Evolutionary conservation across 2,888 invertebrate species (phyloP).

Genomic region (Dryobotodes eremita): DNA sequence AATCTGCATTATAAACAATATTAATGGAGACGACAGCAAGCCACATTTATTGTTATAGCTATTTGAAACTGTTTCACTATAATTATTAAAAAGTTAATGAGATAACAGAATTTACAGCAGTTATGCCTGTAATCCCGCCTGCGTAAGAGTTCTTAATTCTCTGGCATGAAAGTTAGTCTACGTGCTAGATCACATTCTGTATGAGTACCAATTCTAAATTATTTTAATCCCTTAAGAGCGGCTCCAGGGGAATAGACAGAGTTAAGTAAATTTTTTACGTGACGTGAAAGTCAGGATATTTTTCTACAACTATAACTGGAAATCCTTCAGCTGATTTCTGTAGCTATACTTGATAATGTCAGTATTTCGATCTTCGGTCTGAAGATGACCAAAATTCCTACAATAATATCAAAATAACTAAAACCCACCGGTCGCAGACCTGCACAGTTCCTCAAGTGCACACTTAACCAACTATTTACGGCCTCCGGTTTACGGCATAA

Average conservation of each 20-base stretch:
- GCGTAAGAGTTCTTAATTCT: background rate
- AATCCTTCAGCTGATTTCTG: background rate
- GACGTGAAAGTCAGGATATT: background rate
- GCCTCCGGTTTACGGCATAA: slow-evolving; percentile 65
- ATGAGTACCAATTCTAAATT: background rate
- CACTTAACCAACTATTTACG: slow-evolving; percentile 70
- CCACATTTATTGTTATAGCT: background rate
- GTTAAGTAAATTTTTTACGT: background rate
- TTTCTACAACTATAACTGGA: background rate
- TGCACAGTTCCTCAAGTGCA: slow-evolving; percentile 59
- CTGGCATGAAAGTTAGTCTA: background rate
- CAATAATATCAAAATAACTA: slow-evolving; percentile 16
- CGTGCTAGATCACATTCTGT: background rate
- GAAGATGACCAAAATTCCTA: background rate
- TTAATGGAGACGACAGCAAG: background rate
- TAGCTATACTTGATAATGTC: background rate
- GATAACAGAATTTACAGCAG: background rate
- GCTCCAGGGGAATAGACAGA: background rate
- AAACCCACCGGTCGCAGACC: slow-evolving; percentile 49
- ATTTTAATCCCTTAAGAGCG: too few species aligned
- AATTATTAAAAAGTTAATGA: background rate
- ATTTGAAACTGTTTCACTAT: background rate
- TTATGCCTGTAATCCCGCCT: background rate
- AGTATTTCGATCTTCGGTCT: background rate
- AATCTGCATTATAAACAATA: slow-evolving; percentile 10